These are phyloP conservation scores for Prosapia bicincta DNA, from an alignment of 2,888 invertebrate species.

Conservation along the genomic window DNA sequence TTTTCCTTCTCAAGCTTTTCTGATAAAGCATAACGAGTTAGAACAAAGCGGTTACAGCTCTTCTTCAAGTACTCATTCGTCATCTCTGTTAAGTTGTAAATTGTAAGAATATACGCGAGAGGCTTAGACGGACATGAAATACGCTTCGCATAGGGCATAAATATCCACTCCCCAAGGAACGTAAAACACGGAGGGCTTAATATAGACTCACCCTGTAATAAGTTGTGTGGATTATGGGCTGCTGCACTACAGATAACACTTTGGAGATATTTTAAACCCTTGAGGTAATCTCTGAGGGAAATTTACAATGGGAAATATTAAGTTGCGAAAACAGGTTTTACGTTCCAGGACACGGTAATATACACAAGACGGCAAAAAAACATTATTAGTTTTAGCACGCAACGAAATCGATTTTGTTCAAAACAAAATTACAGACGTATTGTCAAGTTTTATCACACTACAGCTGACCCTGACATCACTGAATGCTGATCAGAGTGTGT, in stretches of 20 bases:
- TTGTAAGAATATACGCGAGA: neutral
- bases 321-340: no score
- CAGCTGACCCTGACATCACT: no score
- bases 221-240: neutral
- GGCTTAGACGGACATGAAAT: neutral
- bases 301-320: neutral
- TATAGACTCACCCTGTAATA: neutral
- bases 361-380: no score
- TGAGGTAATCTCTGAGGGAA: neutral
- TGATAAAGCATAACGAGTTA: no score
- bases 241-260: neutral
- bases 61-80: neutral
- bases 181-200: neutral
- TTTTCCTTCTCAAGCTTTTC: no score
- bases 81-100: neutral
- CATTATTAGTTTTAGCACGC: no score
- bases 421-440: no score
- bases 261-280: neutral
- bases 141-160: neutral
- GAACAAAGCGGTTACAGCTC: no score
- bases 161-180: neutral
- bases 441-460: no score
- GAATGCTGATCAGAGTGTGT: no score
- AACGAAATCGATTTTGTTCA: no score
- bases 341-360: no score